These are phyloP conservation scores for Drosophila neocordata DNA, from an alignment of 1,140 invertebrate species.

Conservation along the genomic window DNA sequence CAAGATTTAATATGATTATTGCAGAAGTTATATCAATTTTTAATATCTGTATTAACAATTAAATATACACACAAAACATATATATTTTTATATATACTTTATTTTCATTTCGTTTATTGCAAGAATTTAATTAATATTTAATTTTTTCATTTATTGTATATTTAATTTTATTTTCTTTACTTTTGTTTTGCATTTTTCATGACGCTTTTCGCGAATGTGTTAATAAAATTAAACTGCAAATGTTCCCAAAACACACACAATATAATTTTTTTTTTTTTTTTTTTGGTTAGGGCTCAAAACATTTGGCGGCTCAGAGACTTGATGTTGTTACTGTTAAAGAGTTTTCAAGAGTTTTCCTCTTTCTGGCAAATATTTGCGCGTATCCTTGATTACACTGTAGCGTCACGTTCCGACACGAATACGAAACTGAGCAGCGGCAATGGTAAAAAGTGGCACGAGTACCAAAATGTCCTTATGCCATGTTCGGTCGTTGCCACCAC, in stretches of 20 bases:
- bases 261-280: too few species aligned
- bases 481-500: conserved; percentile 54
- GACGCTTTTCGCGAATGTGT: conserved; percentile 48
- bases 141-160: conserved; percentile 78
- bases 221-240: conserved; percentile 69
- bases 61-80: conserved; percentile 43
- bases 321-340: too few species aligned
- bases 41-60: conserved; percentile 76
- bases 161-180: conserved; percentile 24
- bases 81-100: too few species aligned
- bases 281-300: too few species aligned
- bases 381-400: conserved; percentile 79
- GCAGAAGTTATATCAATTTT: conserved; percentile 56
- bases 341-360: conserved; percentile 2
- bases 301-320: too few species aligned
- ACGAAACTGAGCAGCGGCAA: conserved; percentile 78
- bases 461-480: conserved; percentile 63
- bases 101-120: conserved; percentile 43
- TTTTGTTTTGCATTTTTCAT: conserved; percentile 36
- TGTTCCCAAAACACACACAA: too few species aligned
- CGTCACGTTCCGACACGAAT: conserved; percentile 82
- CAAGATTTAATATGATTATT: neutral
- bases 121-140: conserved; percentile 73
- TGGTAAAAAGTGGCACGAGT: conserved; percentile 69
- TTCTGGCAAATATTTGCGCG: conserved; percentile 50